Evolutionary conservation across 2,888 invertebrate genomes (phyloP).

Genomic region (Sinohyriopsis cumingii): DNA sequence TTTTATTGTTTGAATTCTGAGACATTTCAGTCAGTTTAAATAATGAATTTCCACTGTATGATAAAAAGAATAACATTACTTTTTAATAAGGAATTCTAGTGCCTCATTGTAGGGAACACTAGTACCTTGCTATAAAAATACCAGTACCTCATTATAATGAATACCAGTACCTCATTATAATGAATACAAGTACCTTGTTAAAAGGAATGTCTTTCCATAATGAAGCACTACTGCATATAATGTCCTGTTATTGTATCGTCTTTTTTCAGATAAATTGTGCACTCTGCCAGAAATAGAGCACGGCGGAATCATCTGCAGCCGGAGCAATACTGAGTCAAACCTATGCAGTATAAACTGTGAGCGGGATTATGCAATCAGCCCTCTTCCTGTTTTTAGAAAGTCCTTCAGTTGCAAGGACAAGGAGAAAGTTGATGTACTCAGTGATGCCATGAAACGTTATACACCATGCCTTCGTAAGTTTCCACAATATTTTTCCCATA

Average conservation of each 20-base stretch:
- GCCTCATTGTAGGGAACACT: no score
- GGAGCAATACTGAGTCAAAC: slow-evolving; percentile 19
- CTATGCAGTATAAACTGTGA: slow-evolving; percentile 54
- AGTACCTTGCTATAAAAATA: no score
- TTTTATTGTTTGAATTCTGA: no score
- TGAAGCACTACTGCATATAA: no score
- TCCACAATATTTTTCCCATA: neutral
- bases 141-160: no score
- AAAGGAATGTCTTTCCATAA: slow-evolving; percentile 1
- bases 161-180: neutral
- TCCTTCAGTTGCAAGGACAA: slow-evolving; percentile 48
- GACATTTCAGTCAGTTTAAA: no score
- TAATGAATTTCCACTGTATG: no score
- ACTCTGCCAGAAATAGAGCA: slow-evolving; percentile 51
- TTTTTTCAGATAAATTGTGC: slow-evolving; percentile 48
- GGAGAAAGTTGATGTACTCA: slow-evolving; percentile 46
- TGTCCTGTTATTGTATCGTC: neutral
- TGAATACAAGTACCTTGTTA: neutral
- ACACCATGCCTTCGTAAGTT: slow-evolving; percentile 54
- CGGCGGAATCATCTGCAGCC: slow-evolving; percentile 54
- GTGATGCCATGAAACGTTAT: slow-evolving; percentile 42
- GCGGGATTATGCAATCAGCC: slow-evolving; percentile 48
- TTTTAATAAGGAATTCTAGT: no score
- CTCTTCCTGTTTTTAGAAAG: slow-evolving; percentile 48
- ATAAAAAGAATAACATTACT: no score